These are phyloP conservation scores for Montipora efflorescens DNA, from an alignment of 64 coral and sea anemone genomes.

Conservation along the genomic window DNA sequence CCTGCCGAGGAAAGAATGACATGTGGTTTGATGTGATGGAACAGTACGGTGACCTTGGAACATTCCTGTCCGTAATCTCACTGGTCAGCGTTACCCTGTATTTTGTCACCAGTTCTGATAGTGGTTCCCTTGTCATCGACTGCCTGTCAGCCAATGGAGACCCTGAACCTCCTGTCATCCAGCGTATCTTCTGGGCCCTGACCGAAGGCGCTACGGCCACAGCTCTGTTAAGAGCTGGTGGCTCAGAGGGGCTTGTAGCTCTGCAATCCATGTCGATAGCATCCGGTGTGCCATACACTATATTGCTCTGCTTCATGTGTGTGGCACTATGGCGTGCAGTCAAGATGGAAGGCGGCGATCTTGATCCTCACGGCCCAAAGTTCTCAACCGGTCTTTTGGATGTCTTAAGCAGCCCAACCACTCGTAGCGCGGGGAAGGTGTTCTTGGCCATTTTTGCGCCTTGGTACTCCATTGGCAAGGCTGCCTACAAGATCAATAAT, in stretches of 20 bases:
- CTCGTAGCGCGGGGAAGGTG: neutral
- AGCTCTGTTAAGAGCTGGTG: slow-evolving; percentile 39
- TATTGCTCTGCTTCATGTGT: slow-evolving; percentile 39
- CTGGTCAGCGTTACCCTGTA: slow-evolving; percentile 30
- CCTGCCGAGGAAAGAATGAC: slow-evolving; percentile 31
- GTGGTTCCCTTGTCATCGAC: slow-evolving; percentile 57
- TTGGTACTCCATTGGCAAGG: slow-evolving; percentile 44
- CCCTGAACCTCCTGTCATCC: slow-evolving; percentile 50
- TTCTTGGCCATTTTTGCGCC: slow-evolving; percentile 34
- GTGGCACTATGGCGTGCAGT: slow-evolving; percentile 54
- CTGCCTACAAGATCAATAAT: slow-evolving; percentile 27
- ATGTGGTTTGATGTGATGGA: slow-evolving; percentile 68
- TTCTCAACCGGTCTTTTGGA: slow-evolving; percentile 38
- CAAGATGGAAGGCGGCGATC: slow-evolving; percentile 49
- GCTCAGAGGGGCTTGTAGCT: slow-evolving; percentile 23
- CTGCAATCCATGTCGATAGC: slow-evolving; percentile 50
- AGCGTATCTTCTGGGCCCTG: slow-evolving; percentile 56
- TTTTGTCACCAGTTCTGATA: slow-evolving; percentile 62
- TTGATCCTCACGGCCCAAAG: slow-evolving; percentile 51
- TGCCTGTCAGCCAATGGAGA: slow-evolving; percentile 62
- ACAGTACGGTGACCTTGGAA: slow-evolving; percentile 44
- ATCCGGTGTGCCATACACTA: slow-evolving; percentile 38
- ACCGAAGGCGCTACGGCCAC: slow-evolving; percentile 61
- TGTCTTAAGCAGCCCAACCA: slow-evolving; percentile 10
- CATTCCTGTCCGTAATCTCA: slow-evolving; percentile 35